Evolutionary conservation across 2,797 vertebrate species (phyloP).

Genomic region (Schizopygopsis malacanthus): DNA sequence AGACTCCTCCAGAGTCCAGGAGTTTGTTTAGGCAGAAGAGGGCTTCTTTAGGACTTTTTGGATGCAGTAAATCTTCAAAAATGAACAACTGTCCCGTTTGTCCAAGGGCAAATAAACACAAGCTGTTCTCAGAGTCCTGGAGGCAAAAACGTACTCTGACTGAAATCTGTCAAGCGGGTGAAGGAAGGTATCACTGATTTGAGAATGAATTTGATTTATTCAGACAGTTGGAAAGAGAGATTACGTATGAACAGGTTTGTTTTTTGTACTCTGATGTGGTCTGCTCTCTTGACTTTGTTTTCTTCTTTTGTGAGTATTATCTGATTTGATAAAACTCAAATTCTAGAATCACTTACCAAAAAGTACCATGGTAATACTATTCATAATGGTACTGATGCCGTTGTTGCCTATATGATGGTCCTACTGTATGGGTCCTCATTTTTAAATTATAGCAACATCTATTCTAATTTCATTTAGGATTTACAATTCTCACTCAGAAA

Average conservation of each 20-base stretch:
- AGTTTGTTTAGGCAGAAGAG: conserved; percentile 2
- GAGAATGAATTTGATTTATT: conserved; percentile 20
- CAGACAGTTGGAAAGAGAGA: background rate
- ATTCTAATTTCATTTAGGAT: background rate
- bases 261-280: background rate
- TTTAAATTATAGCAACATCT: background rate
- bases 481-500: background rate
- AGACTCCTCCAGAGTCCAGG: background rate
- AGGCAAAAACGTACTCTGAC: background rate
- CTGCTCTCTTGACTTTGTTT: background rate
- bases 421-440: background rate
- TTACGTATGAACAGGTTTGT: background rate
- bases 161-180: conserved; percentile 1
- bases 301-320: background rate
- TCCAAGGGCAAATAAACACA: conserved; percentile 4
- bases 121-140: conserved; percentile 17
- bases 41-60: background rate
- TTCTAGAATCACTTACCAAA: background rate
- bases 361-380: background rate
- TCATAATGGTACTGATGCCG: background rate
- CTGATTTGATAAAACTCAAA: too few relatives aligned
- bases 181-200: conserved; percentile 13
- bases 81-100: conserved; percentile 20
- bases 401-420: background rate
- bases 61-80: conserved; percentile 10